These are phyloP conservation scores for Charina bottae DNA, from an alignment of 2,113 vertebrate genomes.

Conservation along the genomic window DNA sequence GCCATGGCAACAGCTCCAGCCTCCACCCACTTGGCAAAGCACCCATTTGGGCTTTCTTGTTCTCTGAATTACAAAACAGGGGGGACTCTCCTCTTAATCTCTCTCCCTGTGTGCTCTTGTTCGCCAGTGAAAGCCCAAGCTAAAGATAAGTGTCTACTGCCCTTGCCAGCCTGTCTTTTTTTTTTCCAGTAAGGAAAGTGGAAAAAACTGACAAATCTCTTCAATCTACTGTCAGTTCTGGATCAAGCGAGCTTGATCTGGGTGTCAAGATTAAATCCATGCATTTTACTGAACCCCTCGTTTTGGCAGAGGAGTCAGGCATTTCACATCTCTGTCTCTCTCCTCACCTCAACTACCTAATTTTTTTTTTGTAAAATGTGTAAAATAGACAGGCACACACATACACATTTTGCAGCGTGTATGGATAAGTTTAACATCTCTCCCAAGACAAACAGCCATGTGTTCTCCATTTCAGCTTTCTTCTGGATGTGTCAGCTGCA, in stretches of 20 bases:
- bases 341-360: background rate
- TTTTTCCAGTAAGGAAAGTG: background rate
- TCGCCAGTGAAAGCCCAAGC: background rate
- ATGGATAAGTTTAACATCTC: background rate
- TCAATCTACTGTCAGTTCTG: background rate
- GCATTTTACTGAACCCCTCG: background rate
- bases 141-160: background rate
- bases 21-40: constrained; percentile 66
- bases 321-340: background rate
- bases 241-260: background rate
- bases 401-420: background rate
- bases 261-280: background rate
- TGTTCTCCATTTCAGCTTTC: background rate
- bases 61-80: constrained; percentile 49
- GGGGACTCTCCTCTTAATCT: constrained; percentile 49
- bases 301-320: background rate
- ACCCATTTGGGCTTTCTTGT: constrained; percentile 49
- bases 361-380: background rate
- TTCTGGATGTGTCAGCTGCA: background rate
- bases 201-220: background rate
- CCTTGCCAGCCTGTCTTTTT: background rate
- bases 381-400: background rate
- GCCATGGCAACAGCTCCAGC: constrained; percentile 61
- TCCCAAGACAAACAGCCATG: background rate
- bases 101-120: constrained; percentile 16